A percentile compares a stretch with the other conserved stretches of the same genome.
Evolutionary conservation across 2,113 vertebrate species (phyloP).

Genomic region (Progne subis): DNA sequence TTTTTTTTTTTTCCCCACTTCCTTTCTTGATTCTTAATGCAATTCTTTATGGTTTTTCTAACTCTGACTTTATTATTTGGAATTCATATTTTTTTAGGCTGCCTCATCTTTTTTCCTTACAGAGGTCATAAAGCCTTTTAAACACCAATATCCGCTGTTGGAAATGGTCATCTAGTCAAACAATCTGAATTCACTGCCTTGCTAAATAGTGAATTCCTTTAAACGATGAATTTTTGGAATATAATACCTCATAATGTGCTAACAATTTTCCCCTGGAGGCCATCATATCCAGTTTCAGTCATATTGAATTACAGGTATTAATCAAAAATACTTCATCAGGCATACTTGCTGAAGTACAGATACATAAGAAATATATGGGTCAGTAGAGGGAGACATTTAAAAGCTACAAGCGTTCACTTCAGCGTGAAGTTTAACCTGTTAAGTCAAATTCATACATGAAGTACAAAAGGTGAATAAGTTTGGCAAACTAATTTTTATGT

Average conservation of each 20-base stretch:
- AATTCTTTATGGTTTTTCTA: not conserved
- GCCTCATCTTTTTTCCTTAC: not conserved
- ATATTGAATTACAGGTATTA: not conserved
- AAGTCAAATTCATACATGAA: not conserved
- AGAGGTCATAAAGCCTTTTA: not conserved
- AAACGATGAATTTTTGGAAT: not conserved
- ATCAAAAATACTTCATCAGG: not conserved
- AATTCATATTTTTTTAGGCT: not conserved
- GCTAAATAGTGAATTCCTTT: not conserved
- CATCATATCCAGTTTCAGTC: not conserved
- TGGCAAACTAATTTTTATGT: not conserved
- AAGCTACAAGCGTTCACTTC: not conserved
- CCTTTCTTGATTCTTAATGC: not conserved
- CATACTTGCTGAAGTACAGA: not conserved
- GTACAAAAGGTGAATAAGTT: not conserved
- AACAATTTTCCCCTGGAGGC: not conserved
- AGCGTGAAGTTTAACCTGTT: not conserved
- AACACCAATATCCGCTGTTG: not conserved
- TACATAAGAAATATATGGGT: not conserved
- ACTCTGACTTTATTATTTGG: not conserved
- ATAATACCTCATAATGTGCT: not conserved
- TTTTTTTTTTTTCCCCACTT: not conserved
- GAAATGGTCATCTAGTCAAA: not conserved
- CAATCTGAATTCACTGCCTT: not conserved
- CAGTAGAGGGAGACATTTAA: not conserved